These are phyloP conservation scores for Minunthozetes semirufus DNA, from an alignment of 2,888 invertebrate species.

Conservation along the genomic window DNA sequence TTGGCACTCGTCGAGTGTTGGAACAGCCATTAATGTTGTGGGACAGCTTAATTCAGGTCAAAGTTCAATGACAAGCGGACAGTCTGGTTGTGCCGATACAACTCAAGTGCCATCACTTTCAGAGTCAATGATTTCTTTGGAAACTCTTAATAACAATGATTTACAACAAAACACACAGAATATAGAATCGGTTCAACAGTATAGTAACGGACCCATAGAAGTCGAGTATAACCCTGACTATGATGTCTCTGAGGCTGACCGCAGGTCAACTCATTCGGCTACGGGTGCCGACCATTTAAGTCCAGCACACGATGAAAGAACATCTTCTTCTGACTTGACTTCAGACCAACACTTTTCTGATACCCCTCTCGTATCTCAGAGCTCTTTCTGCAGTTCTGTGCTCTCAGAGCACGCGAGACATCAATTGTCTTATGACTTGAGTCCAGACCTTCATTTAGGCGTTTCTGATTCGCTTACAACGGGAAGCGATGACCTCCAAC, in stretches of 20 bases:
- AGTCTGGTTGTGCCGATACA: background rate
- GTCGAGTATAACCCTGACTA: conserved; percentile 53
- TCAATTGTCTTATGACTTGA: conserved; percentile 35
- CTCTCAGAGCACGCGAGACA: conserved; percentile 34
- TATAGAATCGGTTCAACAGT: background rate
- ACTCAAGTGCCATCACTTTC: background rate
- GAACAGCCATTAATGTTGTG: conserved; percentile 41
- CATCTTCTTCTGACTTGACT: background rate
- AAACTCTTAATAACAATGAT: background rate
- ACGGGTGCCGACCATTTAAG: background rate
- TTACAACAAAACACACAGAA: background rate
- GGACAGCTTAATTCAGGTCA: background rate
- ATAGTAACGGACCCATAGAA: conserved; percentile 53
- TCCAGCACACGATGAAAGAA: background rate
- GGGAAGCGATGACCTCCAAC: conserved; percentile 31
- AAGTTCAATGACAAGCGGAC: conserved; percentile 2
- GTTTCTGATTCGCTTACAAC: conserved; percentile 23
- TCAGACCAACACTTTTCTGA: background rate
- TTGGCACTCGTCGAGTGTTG: conserved; percentile 42
- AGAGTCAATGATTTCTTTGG: conserved; percentile 7
- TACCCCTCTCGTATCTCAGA: conserved; percentile 32
- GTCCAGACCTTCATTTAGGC: conserved; percentile 32
- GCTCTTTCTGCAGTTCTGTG: conserved; percentile 4
- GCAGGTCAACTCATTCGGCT: background rate
- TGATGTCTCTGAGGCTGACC: conserved; percentile 48